phyloP scores from a whole-genome alignment of 2,888 invertebrate genomes.

The Orchestes rusci region DNA sequence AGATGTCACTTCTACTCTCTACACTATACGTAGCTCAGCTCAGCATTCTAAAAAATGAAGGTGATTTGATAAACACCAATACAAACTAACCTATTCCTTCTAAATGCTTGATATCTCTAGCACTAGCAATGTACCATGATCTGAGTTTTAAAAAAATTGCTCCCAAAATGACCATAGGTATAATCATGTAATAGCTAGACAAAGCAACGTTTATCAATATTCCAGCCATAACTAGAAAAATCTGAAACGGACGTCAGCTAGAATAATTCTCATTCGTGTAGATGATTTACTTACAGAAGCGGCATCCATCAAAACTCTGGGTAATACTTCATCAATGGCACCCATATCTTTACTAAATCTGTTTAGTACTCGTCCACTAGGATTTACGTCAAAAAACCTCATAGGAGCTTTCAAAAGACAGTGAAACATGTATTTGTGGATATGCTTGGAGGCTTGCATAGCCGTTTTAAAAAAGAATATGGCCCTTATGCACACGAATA shows the following conservation, averaged over 20 bases:
- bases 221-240: constrained; percentile 59
- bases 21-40: no score
- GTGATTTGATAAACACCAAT: no score
- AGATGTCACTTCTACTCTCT: no score
- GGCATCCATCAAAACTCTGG: constrained; percentile 57
- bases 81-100: constrained; percentile 44
- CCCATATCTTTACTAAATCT: constrained; percentile 80
- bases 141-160: constrained; percentile 57
- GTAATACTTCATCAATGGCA: constrained; percentile 66
- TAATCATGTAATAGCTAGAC: constrained; percentile 58
- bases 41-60: no score
- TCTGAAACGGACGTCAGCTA: constrained; percentile 45
- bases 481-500: constrained; percentile 52
- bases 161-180: constrained; percentile 55
- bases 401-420: constrained; percentile 55
- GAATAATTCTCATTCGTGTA: background rate
- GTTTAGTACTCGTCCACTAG: constrained; percentile 70
- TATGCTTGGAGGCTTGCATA: constrained; percentile 62
- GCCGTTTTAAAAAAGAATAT: constrained; percentile 64
- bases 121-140: constrained; percentile 58
- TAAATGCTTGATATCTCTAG: constrained; percentile 62
- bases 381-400: constrained; percentile 77
- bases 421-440: constrained; percentile 73
- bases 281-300: constrained; percentile 44
- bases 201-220: constrained; percentile 62